Base-by-base conservation (phyloP, 2,888 invertebrate species). In the Nudaria mundana region DNA sequence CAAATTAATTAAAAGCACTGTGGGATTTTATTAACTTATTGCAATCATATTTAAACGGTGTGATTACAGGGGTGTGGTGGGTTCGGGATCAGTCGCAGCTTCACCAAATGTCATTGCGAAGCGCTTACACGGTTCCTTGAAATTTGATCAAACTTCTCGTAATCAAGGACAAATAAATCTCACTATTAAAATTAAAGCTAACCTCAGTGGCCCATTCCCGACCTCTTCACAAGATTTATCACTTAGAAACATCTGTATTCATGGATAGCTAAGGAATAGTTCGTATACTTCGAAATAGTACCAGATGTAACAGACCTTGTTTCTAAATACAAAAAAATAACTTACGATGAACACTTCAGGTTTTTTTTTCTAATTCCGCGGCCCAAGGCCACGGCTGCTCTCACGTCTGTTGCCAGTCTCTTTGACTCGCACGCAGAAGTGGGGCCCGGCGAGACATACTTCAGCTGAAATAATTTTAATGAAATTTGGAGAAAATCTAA, bases 11-110 rank as follows among this genome's bases (percentile, higher is more conserved):
- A 81, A 76, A 76, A 77, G 68, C 73, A 76, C 69, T 68, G 70
- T 61, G 73, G 73, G 73, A 75, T 80, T 81, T 81, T 80, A 82
- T 83, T 80, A 83, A 83, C 79, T 84, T 86, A 83, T 84, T 79
- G 79, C 79, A 79, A 83, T 83, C 81, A 84, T 77, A 81, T 82
- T 82, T 81, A 79, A 81, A 77, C 74, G 79, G 62, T 59, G 60
- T 74, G 72, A 80, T 82, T 80, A 77, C 66, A 52, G 66, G 64
- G 66, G 58, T 56, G 63, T 51, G 55, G 56, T 59, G 59, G 52
- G 30, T 12, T 41, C 53, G 56, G 37, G 55, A 37, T 46, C 44
- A 46, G 58, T 60, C 62, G 54, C 52, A 52, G 56, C 58, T 49
- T 56, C 55, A 63, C 58, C 66, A 76, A 74, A 77, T 70, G 59